Conservation (phyloP, 2,888 invertebrate genomes). For the Herminia tarsipennalis region DNA sequence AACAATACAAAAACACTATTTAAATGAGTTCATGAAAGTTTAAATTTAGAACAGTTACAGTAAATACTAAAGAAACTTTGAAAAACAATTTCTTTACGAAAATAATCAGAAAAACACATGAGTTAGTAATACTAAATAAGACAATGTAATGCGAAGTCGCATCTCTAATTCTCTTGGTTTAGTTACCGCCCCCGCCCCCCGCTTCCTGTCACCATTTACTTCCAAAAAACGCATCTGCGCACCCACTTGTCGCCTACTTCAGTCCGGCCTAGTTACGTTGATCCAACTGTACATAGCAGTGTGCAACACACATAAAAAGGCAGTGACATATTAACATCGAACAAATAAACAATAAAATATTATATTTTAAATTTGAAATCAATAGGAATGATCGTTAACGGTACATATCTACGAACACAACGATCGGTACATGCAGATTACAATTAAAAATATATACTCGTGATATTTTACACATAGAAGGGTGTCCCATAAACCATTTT, state of each 20-base stretch:
- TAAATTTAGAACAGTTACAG: too few species aligned
- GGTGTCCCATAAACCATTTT: constrained; percentile 63
- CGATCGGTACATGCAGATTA: constrained; percentile 62
- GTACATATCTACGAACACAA: constrained; percentile 60
- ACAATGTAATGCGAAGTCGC: too few species aligned
- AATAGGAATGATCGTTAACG: constrained; percentile 73
- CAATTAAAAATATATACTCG: constrained; percentile 43
- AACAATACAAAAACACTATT: too few species aligned
- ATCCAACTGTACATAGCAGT: constrained; percentile 44
- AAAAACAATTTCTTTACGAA: too few species aligned
- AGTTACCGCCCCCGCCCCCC: too few species aligned
- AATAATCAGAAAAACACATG: too few species aligned
- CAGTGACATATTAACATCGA: constrained; percentile 49
- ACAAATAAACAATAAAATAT: constrained; percentile 51
- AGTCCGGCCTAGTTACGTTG: constrained; percentile 12
- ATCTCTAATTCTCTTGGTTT: too few species aligned
- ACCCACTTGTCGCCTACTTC: neutral
- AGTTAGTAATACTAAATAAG: too few species aligned
- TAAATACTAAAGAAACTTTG: too few species aligned
- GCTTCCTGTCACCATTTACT: too few species aligned
- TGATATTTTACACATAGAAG: constrained; percentile 40
- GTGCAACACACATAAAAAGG: constrained; percentile 47
- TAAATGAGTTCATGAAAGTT: too few species aligned
- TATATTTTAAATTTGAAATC: constrained; percentile 71
- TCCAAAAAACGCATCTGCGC: too few species aligned